phyloP scores from a whole-genome alignment of 2,888 invertebrate species.

The Halictus quadricinctus region DNA sequence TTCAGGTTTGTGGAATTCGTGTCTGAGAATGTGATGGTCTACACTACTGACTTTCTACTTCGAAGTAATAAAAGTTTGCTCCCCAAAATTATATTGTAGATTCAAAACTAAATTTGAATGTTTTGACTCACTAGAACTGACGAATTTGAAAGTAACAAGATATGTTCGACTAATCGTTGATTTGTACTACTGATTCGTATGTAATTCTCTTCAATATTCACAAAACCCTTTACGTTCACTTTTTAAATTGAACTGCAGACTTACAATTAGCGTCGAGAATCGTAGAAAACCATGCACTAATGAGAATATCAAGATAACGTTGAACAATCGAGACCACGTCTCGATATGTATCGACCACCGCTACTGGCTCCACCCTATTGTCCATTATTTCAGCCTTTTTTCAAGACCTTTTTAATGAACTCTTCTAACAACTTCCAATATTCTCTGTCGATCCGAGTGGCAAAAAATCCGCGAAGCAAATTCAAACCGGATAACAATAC shows the following conservation, averaged over 20 bases:
- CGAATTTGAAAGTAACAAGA: background rate
- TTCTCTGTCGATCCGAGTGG: background rate
- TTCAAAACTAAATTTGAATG: background rate
- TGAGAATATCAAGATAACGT: background rate
- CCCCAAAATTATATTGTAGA: background rate
- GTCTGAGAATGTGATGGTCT: background rate
- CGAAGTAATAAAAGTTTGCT: background rate
- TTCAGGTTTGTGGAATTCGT: background rate
- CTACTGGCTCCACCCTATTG: background rate
- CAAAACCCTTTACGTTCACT: background rate
- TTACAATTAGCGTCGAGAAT: background rate
- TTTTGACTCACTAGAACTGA: background rate
- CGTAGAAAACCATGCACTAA: background rate
- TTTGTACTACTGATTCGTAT: background rate
- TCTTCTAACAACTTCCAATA: background rate
- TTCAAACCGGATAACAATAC: background rate
- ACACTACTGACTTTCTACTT: background rate
- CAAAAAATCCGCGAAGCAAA: background rate
- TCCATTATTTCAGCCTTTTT: background rate
- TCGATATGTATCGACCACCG: background rate
- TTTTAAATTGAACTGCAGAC: background rate
- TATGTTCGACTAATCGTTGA: no score
- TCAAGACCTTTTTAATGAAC: background rate
- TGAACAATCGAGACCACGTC: slow-evolving; percentile 1
- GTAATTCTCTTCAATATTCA: no score